A percentile compares a stretch with the other conserved stretches of the same genome.
Evolutionary conservation across 2,797 vertebrate genomes (phyloP).

Genomic region (Rhinogobio ventralis): DNA sequence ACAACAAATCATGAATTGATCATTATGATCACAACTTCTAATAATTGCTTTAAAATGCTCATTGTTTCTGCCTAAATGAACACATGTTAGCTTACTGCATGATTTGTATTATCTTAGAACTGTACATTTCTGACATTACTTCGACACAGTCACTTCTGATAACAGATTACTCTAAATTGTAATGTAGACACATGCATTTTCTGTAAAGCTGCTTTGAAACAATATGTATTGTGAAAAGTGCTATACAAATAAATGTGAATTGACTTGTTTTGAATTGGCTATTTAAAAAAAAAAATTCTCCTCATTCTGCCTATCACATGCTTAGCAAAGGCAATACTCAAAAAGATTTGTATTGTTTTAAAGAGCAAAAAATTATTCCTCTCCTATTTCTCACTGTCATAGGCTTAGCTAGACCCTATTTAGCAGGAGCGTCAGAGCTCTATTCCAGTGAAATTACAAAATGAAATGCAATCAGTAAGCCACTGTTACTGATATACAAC

Average conservation of each 20-base stretch:
- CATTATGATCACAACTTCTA: not conserved
- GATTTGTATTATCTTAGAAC: not conserved
- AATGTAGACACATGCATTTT: not conserved
- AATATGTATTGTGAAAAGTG: not conserved
- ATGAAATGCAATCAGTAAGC: not conserved
- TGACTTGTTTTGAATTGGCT: not conserved
- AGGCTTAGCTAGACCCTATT: not conserved
- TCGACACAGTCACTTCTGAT: not conserved
- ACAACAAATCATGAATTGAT: not conserved
- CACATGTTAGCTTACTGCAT: not conserved
- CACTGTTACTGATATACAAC: not conserved
- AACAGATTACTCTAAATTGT: not conserved
- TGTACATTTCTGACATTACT: not conserved
- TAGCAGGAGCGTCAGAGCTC: not conserved
- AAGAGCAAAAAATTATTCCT: not conserved
- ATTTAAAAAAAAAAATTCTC: not conserved
- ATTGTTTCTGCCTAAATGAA: not conserved
- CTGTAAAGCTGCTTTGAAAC: not conserved
- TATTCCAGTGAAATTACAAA: not conserved
- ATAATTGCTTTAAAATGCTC: not conserved
- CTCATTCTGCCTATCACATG: not conserved
- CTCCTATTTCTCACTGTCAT: not conserved
- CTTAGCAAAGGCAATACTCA: not conserved
- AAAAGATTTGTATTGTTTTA: slow-evolving; percentile 2
- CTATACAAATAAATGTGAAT: not conserved